Percentiles rank a stretch among this genome's conserved stretches.
These are phyloP conservation scores for Hypsibius dujardini DNA, from an alignment of 1,140 invertebrate genomes.

Conservation along the genomic window DNA sequence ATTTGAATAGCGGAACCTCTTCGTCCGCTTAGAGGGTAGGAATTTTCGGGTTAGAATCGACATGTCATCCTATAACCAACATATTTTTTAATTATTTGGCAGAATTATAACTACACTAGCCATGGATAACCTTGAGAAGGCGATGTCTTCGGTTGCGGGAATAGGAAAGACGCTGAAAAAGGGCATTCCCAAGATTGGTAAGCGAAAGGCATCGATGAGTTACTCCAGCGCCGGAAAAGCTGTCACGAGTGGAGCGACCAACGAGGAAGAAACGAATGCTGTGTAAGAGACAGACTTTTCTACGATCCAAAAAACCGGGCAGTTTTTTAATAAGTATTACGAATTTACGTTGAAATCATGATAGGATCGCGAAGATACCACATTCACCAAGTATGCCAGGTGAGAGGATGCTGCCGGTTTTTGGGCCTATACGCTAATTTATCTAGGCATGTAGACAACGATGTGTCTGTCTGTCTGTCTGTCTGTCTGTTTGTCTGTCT, in stretches of 20 bases:
- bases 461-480: too few species aligned
- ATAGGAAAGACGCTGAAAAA: neutral
- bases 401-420: too few species aligned
- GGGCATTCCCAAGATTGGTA: neutral
- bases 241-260: neutral
- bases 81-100: too few species aligned
- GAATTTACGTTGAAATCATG: neutral
- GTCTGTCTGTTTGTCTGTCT: too few species aligned
- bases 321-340: neutral
- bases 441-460: too few species aligned
- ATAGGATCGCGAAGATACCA: neutral
- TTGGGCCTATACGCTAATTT: too few species aligned
- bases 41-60: too few species aligned
- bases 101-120: neutral
- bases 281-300: neutral
- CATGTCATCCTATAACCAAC: too few species aligned
- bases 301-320: too few species aligned
- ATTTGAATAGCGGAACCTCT: too few species aligned
- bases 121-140: constrained; percentile 4
- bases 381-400: neutral
- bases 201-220: neutral
- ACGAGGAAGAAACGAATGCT: neutral
- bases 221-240: neutral
- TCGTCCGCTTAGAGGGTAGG: too few species aligned
- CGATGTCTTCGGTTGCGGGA: neutral